Base-by-base conservation (phyloP, 2,888 invertebrate genomes). In the Monochamus alternatus region DNA sequence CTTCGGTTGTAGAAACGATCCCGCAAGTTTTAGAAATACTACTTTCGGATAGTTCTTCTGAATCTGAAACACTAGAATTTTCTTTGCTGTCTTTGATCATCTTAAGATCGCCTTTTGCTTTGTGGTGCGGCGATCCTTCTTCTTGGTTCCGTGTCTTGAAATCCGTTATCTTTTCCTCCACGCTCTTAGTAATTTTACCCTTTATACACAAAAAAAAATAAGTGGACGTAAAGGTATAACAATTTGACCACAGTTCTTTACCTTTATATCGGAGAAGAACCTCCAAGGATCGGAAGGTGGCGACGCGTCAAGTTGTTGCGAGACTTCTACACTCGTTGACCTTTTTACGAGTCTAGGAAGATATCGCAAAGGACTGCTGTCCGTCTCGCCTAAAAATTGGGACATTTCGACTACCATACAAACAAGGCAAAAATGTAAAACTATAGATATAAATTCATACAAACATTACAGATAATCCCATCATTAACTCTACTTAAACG, bases 181-280 rank as follows among this genome's bases (percentile, higher is more conserved):
- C 94, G 52, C 94, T 94, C 86, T 94, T 95, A 55, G 94, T 93
- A 78, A 95, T 93, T 89, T 94, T 94, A 66, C 93, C 94, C 87
- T 88, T 74, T 9, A 85, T 75, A 31, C 44, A 22, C 22, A 22
- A 22, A 22, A 22, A 22, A 22, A 22, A 22, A 22, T 22, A 22
- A 22, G 22, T 22, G 22, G 22, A 22, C 22, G 22, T 22, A 32
- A 71, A 51, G 1, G 55, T 63, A 71, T 44, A 14, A 9, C n/a
- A 55, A 59, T 58, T 51, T 44, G 60, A 9, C 47, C 51, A 38
- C 8, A 38, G 7, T 31, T 31, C 30, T 30, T 59, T 86, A 88
- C 89, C 85, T 86, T 93, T 74, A 95, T 92, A 80, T 94, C 94
- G 78, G 93, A 92, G 79, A 95, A 92, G 85, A 94, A 91, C 84